Evolutionary conservation across 2,113 vertebrate species (phyloP).

Genomic region (Pardalotus punctatus): DNA sequence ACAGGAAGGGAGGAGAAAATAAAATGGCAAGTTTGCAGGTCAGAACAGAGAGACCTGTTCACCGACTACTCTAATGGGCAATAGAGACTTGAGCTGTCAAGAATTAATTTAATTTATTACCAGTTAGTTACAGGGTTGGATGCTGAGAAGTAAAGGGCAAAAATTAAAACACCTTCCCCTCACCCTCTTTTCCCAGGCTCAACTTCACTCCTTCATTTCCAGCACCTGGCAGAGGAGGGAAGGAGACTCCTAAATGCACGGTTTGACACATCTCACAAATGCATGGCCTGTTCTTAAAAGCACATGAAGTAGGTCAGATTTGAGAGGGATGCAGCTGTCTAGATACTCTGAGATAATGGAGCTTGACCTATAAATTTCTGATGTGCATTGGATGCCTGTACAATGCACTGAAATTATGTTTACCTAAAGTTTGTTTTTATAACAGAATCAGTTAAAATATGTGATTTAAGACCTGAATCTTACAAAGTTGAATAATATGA

Average conservation of each 20-base stretch:
- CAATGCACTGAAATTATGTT: neutral
- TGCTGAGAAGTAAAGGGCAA: neutral
- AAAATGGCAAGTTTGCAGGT: neutral
- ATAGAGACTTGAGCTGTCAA: neutral
- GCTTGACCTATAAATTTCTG: neutral
- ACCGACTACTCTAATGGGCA: accelerated
- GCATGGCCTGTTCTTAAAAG: neutral
- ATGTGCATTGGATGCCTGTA: neutral
- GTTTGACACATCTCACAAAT: neutral
- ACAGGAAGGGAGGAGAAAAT: neutral
- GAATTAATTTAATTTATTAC: neutral
- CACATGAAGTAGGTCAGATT: neutral
- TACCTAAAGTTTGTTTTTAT: neutral
- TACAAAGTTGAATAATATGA: neutral
- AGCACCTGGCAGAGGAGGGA: neutral
- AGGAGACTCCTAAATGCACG: accelerated
- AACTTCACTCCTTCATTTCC: neutral
- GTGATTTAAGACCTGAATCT: neutral
- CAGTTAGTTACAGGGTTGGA: neutral
- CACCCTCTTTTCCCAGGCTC: neutral
- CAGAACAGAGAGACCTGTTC: neutral
- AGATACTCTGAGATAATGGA: neutral
- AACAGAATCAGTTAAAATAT: neutral
- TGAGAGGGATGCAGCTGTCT: neutral
- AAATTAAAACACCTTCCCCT: neutral